phyloP scores from a whole-genome alignment of 2,888 invertebrate genomes.

The Parelbella ahira region DNA sequence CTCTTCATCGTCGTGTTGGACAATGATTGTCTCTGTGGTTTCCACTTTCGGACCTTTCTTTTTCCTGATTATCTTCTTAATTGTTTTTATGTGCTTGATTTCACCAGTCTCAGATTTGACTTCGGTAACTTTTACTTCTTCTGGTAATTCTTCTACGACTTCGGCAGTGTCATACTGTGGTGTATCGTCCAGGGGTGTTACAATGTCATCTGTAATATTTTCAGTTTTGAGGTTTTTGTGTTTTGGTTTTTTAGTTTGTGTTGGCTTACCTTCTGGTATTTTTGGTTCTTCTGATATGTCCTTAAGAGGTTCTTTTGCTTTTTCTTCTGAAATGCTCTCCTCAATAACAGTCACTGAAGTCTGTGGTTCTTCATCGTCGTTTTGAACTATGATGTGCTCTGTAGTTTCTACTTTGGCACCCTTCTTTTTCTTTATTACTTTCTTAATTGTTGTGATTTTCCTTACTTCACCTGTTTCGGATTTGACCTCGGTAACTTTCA shows the following conservation, averaged over 20 bases:
- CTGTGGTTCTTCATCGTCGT: constrained; percentile 30
- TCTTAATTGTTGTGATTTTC: constrained; percentile 44
- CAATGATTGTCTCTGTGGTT: constrained; percentile 35
- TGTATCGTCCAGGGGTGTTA: too few species aligned
- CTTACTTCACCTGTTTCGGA: constrained; percentile 49
- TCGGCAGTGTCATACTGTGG: too few species aligned
- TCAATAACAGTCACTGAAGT: constrained; percentile 23
- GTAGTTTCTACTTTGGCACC: constrained; percentile 37
- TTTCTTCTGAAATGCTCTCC: constrained; percentile 31
- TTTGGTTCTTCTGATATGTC: constrained; percentile 35
- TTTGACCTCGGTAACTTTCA: constrained; percentile 49
- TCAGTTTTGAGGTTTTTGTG: background rate
- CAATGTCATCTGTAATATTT: background rate
- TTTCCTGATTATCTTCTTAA: constrained; percentile 45
- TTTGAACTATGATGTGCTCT: constrained; percentile 27
- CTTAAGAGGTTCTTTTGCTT: constrained; percentile 34
- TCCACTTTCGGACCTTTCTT: constrained; percentile 32
- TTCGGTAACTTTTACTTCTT: constrained; percentile 20
- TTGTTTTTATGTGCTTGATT: constrained; percentile 39
- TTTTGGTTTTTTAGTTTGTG: constrained; percentile 32
- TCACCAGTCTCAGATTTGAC: constrained; percentile 29
- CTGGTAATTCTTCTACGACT: background rate
- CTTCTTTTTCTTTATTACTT: constrained; percentile 39
- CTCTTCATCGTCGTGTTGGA: constrained; percentile 32
- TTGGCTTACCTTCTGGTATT: constrained; percentile 31